Evolutionary conservation across 2,888 invertebrate species (phyloP).

Genomic region (Apodemia zela): DNA sequence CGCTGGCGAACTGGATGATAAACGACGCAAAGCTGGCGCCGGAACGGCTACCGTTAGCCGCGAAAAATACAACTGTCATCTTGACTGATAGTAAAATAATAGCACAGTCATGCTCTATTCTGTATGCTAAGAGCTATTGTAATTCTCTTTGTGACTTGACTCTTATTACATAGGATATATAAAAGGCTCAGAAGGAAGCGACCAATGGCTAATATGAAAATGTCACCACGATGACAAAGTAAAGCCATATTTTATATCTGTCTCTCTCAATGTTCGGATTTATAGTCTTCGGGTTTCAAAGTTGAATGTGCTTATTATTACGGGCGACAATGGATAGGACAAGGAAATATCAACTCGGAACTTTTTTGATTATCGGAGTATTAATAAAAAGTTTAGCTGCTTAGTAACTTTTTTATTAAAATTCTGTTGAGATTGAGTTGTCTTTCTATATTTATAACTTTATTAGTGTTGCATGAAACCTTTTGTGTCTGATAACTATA

Average conservation of each 20-base stretch:
- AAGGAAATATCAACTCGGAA: constrained; percentile 12
- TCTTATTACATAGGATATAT: constrained; percentile 61
- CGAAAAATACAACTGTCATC: constrained; percentile 78
- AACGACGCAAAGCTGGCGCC: constrained; percentile 68
- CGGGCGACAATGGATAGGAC: constrained; percentile 13
- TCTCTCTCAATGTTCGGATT: constrained; percentile 22
- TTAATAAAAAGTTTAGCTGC: constrained; percentile 10
- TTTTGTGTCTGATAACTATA: too few species aligned
- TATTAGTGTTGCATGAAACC: background rate
- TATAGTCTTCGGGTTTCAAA: constrained; percentile 24
- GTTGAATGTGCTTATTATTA: constrained; percentile 22
- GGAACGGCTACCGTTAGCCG: constrained; percentile 68
- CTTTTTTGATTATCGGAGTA: constrained; percentile 16
- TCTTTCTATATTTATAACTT: background rate
- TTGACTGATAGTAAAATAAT: constrained; percentile 77
- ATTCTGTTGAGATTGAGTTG: background rate
- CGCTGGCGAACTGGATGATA: constrained; percentile 65
- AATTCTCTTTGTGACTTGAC: constrained; percentile 56
- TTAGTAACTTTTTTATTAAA: constrained; percentile 9
- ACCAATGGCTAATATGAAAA: constrained; percentile 25
- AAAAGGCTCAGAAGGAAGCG: constrained; percentile 45
- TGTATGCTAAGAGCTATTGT: constrained; percentile 69
- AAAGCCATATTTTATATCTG: constrained; percentile 22
- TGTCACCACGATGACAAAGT: constrained; percentile 22
- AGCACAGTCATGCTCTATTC: constrained; percentile 65